phyloP scores from a whole-genome alignment of 2,797 vertebrate species.

The Poecilia wingei region DNA sequence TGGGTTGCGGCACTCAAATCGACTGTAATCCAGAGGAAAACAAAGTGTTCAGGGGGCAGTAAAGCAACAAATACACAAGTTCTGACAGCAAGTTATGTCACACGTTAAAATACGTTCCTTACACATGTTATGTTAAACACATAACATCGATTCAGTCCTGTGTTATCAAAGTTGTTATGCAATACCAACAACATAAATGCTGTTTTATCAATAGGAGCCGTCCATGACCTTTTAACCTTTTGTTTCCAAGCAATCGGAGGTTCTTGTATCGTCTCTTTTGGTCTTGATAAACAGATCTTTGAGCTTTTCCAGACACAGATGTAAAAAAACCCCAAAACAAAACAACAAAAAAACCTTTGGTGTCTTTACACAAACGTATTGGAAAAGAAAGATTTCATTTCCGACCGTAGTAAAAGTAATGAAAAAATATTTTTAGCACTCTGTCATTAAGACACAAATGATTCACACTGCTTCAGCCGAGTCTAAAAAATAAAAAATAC shows the following conservation, averaged over 20 bases:
- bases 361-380: neutral
- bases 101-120: slow-evolving; percentile 8
- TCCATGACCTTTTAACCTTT: neutral
- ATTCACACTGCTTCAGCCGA: neutral
- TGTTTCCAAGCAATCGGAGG: neutral
- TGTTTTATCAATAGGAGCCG: neutral
- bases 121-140: slow-evolving; percentile 6
- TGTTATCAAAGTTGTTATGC: slow-evolving; percentile 15
- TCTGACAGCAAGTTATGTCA: slow-evolving; percentile 34
- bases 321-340: too few species aligned
- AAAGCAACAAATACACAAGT: slow-evolving; percentile 20
- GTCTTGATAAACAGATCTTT: neutral
- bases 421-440: neutral
- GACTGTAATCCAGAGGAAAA: slow-evolving; percentile 31
- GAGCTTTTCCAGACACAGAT: neutral
- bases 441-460: neutral
- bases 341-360: too few species aligned
- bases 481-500: neutral
- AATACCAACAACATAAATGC: neutral
- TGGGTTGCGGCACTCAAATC: slow-evolving; percentile 45
- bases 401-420: neutral
- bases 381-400: neutral
- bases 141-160: neutral
- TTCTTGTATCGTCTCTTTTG: neutral
- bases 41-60: slow-evolving; percentile 15